Base-by-base conservation (phyloP, 2,888 invertebrate species). In the Eristalis pertinax region DNA sequence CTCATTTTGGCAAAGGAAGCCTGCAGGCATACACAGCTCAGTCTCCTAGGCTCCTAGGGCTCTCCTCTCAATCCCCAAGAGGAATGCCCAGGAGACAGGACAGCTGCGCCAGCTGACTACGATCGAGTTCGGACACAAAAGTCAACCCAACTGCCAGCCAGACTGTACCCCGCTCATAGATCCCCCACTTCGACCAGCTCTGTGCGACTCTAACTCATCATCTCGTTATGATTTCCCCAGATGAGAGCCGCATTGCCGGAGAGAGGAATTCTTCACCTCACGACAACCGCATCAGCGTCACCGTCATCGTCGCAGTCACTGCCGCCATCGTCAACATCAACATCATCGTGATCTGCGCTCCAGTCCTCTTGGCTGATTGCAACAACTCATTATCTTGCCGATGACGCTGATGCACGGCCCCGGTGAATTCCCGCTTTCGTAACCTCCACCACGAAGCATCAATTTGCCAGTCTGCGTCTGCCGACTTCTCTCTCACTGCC, bases 371-470 rank as follows among this genome's bases (percentile, higher is more conserved):
- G 26, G 79, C 69, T 87, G 87, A 87, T 87, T 87, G 84, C 87
- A 87, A 84, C 87, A 87, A 87, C 84, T 87, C 87, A 87, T 87
- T 87, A 87, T 87, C 87, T 84, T 84, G 43, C 86, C 86, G 78
- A 76, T 72, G 62, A 43, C 65, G 32, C 35, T 41, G 19, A 78
- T 63, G 63, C 50, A 67, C 70, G 29, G 22, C 60, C 73, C 69
- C 26, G 5, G 65, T 77, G 73, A 82, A 74, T 74, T 74, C 77
- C 73, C 19, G 43, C 63, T 73, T 24, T 58, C 79, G 73, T 76
- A 50, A 50, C 79, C 62, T 41, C 75, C 68, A 75, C 68, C 68
- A 80, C 69, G 50, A 68, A 32, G 80, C 67, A 87, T 79, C 73
- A 87, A 87, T 87, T 87, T 84, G 84, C 84, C 84, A 75, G 75